phyloP scores from a whole-genome alignment of 2,113 vertebrate species.

The Sula dactylatra region DNA sequence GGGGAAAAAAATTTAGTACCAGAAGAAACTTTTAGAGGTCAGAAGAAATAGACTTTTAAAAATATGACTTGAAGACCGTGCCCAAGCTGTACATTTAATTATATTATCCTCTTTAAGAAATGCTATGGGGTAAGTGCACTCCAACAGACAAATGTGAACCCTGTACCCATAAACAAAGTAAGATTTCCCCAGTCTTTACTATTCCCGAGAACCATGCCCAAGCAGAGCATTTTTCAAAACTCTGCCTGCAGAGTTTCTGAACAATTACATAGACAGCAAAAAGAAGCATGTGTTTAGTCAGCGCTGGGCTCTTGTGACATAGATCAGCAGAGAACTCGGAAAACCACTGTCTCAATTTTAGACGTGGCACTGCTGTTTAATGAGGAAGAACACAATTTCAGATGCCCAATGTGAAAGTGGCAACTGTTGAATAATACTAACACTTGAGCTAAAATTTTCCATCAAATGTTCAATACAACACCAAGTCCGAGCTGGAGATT shows the following conservation, averaged over 20 bases:
- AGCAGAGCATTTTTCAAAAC: neutral
- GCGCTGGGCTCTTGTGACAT: neutral
- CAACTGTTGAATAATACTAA: neutral
- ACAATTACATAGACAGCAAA: neutral
- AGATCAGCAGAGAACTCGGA: neutral
- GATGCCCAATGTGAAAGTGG: neutral
- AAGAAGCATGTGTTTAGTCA: rapidly evolving
- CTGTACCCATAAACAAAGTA: neutral
- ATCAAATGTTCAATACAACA: neutral
- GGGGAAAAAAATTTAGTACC: neutral
- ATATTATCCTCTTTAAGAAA: neutral
- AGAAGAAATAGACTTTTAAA: neutral
- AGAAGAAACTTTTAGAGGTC: neutral
- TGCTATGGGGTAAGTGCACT: neutral
- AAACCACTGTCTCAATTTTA: neutral
- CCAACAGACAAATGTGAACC: neutral
- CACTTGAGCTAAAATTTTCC: neutral
- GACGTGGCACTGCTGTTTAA: neutral
- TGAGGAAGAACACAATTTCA: neutral
- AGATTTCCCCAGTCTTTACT: neutral
- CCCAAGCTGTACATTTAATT: neutral
- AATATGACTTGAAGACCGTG: neutral
- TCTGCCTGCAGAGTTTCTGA: neutral
- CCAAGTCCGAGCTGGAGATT: neutral
- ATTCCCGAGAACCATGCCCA: neutral